Conservation (phyloP, 2,888 invertebrate species). For the Aphidius colemani region DNA sequence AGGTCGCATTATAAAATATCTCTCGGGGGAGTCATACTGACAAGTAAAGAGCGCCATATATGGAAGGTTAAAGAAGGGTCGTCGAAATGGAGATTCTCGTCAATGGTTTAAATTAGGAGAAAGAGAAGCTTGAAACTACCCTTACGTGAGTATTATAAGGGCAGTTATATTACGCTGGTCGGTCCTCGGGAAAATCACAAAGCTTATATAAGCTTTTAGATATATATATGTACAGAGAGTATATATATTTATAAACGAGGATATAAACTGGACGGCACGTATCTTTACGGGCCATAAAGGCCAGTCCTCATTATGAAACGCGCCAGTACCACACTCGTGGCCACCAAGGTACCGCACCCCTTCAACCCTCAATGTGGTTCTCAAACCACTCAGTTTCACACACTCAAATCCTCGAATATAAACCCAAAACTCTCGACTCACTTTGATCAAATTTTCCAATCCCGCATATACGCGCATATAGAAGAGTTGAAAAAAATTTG, state of each 20-base stretch:
- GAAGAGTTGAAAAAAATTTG: too few relatives aligned
- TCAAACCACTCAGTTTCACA: constrained; percentile 29
- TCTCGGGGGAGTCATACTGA: constrained; percentile 24
- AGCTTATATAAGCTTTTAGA: not conserved
- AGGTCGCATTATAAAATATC: constrained; percentile 25
- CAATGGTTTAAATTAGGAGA: constrained; percentile 9
- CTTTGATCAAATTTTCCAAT: too few relatives aligned
- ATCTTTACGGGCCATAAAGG: constrained; percentile 60
- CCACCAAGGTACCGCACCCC: constrained; percentile 58
- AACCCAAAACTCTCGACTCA: too few relatives aligned
- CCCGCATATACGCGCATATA: too few relatives aligned
- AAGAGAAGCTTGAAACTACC: constrained; percentile 20
- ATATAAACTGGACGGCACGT: constrained; percentile 57
- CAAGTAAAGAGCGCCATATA: constrained; percentile 11
- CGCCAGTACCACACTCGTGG: constrained; percentile 55
- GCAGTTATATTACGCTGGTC: too few relatives aligned
- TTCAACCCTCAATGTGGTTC: constrained; percentile 19
- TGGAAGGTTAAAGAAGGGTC: constrained; percentile 1
- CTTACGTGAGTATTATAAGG: constrained; percentile 16
- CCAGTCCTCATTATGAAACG: constrained; percentile 56
- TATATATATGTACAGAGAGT: not conserved
- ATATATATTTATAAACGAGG: constrained; percentile 7
- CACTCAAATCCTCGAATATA: not conserved
- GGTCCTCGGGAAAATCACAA: too few relatives aligned
- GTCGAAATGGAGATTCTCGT: constrained; percentile 15